Conservation (phyloP, 2,113 vertebrate genomes). For the Menidia beryllina region DNA sequence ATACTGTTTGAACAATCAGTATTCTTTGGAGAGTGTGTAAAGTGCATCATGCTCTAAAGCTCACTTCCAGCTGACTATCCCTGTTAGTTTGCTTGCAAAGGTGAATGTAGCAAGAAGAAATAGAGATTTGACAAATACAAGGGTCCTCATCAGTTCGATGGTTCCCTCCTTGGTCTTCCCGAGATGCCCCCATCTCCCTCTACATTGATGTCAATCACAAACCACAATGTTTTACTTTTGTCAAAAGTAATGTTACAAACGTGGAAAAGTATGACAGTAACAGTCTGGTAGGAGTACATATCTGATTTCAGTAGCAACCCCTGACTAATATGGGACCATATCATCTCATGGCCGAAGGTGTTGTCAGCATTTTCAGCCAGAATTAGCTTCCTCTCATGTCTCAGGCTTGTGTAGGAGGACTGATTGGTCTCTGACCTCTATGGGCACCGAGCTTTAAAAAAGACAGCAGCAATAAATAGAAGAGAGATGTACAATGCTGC, state of each 20-base stretch:
- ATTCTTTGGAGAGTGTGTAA: too few species aligned
- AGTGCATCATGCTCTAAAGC: too few species aligned
- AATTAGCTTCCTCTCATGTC: constrained; percentile 17
- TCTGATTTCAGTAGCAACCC: not conserved
- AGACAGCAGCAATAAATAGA: constrained; percentile 62
- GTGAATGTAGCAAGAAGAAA: too few species aligned
- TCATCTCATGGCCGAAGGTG: not conserved
- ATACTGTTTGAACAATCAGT: too few species aligned
- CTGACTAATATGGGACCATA: constrained; percentile 2
- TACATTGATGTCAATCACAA: too few species aligned
- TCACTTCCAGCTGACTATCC: too few species aligned
- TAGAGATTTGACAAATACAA: too few species aligned
- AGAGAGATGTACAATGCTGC: constrained; percentile 38
- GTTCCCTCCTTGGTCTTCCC: not conserved
- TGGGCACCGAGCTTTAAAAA: constrained; percentile 24
- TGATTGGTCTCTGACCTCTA: constrained; percentile 28
- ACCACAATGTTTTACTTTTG: not conserved
- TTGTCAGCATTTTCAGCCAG: constrained; percentile 15
- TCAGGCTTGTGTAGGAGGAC: constrained; percentile 6
- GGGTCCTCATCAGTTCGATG: too few species aligned
- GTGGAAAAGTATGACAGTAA: not conserved
- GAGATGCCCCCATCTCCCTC: not conserved
- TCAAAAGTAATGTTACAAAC: not conserved
- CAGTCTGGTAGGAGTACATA: not conserved
- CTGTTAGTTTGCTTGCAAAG: too few species aligned